Conservation (phyloP, 2,113 vertebrate species). For the Pandion haliaetus region DNA sequence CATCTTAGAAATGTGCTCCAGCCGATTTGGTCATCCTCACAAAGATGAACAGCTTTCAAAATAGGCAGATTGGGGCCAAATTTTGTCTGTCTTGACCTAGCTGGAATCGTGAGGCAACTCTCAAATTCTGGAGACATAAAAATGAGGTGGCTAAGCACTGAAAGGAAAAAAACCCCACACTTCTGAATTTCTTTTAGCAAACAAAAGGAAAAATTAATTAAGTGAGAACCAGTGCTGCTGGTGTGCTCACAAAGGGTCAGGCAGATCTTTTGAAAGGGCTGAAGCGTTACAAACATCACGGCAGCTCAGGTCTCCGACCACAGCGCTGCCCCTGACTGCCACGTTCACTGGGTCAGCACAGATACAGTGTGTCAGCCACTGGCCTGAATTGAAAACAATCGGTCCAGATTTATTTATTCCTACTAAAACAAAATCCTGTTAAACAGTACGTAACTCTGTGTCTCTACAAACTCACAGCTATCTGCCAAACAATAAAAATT, state of each 20-base stretch:
- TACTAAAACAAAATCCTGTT: slow-evolving; percentile 60
- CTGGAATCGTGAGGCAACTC: not conserved
- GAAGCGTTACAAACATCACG: not conserved
- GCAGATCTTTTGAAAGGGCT: not conserved
- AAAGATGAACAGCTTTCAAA: not conserved
- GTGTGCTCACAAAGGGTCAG: not conserved
- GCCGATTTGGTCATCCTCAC: not conserved
- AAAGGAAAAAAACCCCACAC: not conserved
- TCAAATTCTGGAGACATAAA: not conserved
- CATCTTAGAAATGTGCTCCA: not conserved
- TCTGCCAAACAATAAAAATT: slow-evolving; percentile 74
- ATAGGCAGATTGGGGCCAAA: not conserved
- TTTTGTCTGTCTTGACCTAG: not conserved
- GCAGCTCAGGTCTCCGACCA: not conserved
- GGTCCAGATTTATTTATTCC: slow-evolving; percentile 63
- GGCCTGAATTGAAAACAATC: slow-evolving; percentile 15
- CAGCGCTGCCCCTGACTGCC: not conserved
- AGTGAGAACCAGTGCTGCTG: not conserved
- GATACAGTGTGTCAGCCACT: not conserved
- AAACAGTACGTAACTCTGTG: slow-evolving; percentile 68
- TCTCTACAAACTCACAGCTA: slow-evolving; percentile 74
- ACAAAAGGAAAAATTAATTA: not conserved
- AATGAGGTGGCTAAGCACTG: not conserved
- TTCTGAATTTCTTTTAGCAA: not conserved
- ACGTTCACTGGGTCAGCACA: not conserved